Evolutionary conservation across 2,113 vertebrate species (phyloP), one percentile per base, ranked within the genome.

Genomic region (Siphamia tubifer): DNA sequence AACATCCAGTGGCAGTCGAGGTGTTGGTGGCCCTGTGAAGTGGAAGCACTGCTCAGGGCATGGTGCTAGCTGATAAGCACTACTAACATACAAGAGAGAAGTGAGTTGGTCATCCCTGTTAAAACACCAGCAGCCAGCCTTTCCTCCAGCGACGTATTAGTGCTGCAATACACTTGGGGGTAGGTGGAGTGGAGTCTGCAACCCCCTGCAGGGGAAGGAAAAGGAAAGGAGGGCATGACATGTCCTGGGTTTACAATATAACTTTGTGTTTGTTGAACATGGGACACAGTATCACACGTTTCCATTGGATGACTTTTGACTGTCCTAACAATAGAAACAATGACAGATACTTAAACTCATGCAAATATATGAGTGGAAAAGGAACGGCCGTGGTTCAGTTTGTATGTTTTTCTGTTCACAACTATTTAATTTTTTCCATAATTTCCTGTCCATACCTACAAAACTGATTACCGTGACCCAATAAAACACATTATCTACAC

Each of bases 1-100:
- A 90, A 88, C 81, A 86, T 78, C 83, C 75, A 65, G 60, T 76
- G 77, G 74, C 68, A 71, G 74, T 65, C 11, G 60, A 82, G 77
- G 81, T 83, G 79, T 68, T 73, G 72, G 77, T 77, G 68, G 74
- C 49, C 74, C 54, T 83, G 79, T 83, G 83, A 83, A 84, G 78
- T 74, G 70, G 69, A 45, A 73, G 65, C 35, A 15, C 31, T 49
- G 72, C 80, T 77, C 21, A 28, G 57, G 77, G 74, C 78, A 75
- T 79, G 68, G 66, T 44, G 66, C 55, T 36, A 57, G 63, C 74
- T 84, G 79, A 86, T 82, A 89, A 82, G 68, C 68, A 49, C 53
- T 38, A 21, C 68, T 54, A 82, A 58, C 61, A 40, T 57, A 44
- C 44, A 53, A 68, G 30, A 53, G 31, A 70, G 67, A 54, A 67